Evolutionary conservation across 2,113 vertebrate genomes (phyloP), one percentile per base, ranked within the genome.

Genomic region (Tenebrosternarchus preto): DNA sequence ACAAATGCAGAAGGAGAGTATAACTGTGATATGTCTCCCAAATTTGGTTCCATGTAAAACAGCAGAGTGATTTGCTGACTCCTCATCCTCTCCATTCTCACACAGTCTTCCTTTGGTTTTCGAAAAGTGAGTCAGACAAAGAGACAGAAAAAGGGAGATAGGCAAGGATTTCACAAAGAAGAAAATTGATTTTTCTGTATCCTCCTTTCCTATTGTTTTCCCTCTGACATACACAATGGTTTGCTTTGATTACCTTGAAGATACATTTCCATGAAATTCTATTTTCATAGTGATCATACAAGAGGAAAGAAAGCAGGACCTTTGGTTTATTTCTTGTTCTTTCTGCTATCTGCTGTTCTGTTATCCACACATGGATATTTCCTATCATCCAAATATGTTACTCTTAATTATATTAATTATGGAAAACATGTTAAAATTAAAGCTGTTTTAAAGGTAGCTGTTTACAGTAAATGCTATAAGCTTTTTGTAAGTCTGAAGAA

Each of bases 181-280:
- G 79, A 39, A 78, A 60, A 70, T 70, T 43, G 22, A 73, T 63
- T 74, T 71, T 39, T 53, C 55, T 29, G 60, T 61, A 24, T 9
- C 78, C 5, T 64, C 50, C 39, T 75, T 76, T 27, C 36, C 72
- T 53, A 24, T 67, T 74, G 55, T 53, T 80, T 72, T 77, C 36
- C 72, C 31, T 78, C 63, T n/a, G n/a, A 70, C 46, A 83, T 75
- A 12, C 43, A 50, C 43, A 75, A 22, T 33, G 11, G 39, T 27
- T 75, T 83, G 39, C 77, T 83, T 83, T 80, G 72, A 83, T 75
- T 72, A 83, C 82, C 76, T 75, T 76, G 56, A 79, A 75, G 64
- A 53, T 56, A 61, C 43, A 20, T 78, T 61, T 56, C 76, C 76
- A 46, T 20, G 46, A 29, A 75, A 55, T 36, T 69, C 63, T 76